Conservation (phyloP, 2,797 vertebrate genomes). For the Cynopterus sphinx region DNA sequence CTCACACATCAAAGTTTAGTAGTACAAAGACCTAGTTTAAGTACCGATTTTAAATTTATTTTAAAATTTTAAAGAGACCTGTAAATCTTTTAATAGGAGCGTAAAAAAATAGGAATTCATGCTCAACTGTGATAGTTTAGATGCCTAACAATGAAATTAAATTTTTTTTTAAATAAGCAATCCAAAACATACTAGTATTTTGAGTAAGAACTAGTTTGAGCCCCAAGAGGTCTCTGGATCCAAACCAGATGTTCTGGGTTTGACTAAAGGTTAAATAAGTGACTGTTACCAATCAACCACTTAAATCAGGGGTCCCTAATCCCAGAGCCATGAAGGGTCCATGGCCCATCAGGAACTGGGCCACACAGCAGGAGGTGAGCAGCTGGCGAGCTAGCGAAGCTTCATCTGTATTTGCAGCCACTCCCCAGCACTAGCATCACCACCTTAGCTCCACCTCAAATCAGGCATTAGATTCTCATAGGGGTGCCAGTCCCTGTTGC, state of each 20-base stretch:
- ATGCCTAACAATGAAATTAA: neutral
- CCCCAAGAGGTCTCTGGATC: neutral
- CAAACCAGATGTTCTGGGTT: neutral
- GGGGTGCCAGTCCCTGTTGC: too few species aligned
- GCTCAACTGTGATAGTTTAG: neutral
- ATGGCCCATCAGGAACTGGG: too few species aligned
- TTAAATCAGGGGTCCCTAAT: neutral
- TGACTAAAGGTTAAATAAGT: neutral
- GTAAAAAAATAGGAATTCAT: neutral
- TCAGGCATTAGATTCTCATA: too few species aligned
- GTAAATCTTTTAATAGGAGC: neutral
- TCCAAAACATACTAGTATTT: neutral
- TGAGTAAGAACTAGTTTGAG: neutral
- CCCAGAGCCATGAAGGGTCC: too few species aligned
- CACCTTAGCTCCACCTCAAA: too few species aligned
- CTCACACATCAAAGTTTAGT: neutral
- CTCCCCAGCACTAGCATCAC: too few species aligned
- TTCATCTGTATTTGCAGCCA: too few species aligned
- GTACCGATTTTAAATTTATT: neutral
- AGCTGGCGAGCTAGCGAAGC: too few species aligned
- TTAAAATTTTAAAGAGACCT: neutral
- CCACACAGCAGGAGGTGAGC: too few species aligned
- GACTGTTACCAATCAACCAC: neutral
- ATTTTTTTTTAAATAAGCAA: conserved; percentile 1
- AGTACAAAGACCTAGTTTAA: neutral